Percentiles rank a stretch among this genome's conserved stretches.
Conservation (phyloP, 1,140 invertebrate genomes). For the Drosophila nebulosa region DNA sequence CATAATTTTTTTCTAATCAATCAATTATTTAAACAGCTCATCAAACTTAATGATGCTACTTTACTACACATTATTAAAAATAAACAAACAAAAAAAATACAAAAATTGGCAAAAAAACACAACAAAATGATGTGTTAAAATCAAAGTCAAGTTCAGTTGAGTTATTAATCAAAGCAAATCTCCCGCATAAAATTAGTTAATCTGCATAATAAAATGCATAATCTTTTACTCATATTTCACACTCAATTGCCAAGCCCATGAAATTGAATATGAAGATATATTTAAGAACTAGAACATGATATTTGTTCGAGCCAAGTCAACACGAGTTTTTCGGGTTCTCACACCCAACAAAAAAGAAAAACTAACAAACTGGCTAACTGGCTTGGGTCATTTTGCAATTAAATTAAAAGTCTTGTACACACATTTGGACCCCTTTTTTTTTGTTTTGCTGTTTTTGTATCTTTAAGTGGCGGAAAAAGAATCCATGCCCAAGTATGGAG, state of each 20-base stretch:
- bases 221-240: conserved; percentile 19
- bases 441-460: background rate
- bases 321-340: conserved; percentile 13
- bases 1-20: conserved; percentile 19
- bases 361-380: conserved; percentile 3
- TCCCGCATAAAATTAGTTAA: conserved; percentile 13
- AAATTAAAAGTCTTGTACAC: conserved; percentile 47
- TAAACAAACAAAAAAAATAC: background rate
- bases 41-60: conserved; percentile 41
- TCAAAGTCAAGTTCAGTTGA: conserved; percentile 56
- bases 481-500: conserved; percentile 63
- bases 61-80: conserved; percentile 17
- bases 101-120: conserved; percentile 4
- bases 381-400: conserved; percentile 50
- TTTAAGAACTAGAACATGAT: conserved; percentile 24
- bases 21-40: conserved; percentile 42
- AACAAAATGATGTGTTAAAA: conserved; percentile 18
- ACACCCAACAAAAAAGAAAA: background rate
- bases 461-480: conserved; percentile 45
- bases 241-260: no score
- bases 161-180: conserved; percentile 49
- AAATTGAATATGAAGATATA: conserved; percentile 16
- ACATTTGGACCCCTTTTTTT: background rate
- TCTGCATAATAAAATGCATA: conserved; percentile 29
- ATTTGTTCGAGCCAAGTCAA: background rate